Evolutionary conservation across 2,797 vertebrate genomes (phyloP).

Genomic region (Myotis pilosus): DNA sequence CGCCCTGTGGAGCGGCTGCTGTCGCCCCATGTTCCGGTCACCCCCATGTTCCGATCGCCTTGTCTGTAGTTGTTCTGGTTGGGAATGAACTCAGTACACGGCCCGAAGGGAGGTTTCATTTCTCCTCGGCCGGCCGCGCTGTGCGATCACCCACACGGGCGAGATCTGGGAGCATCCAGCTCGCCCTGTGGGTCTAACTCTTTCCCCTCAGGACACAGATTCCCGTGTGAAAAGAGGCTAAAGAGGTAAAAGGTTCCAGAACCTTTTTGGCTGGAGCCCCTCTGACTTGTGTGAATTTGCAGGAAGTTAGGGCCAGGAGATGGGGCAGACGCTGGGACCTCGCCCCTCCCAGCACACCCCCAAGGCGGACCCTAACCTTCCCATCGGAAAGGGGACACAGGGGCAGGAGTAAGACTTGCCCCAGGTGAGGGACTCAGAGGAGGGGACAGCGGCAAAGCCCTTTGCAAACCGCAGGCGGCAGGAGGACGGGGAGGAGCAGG

Average conservation of each 20-base stretch:
- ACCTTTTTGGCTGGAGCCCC: fast-evolving
- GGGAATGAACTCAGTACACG: neutral
- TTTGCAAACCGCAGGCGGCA: fast-evolving
- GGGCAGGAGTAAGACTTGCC: neutral
- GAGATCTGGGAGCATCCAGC: fast-evolving
- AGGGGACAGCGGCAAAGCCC: fast-evolving
- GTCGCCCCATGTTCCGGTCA: too few species aligned
- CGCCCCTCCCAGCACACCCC: neutral
- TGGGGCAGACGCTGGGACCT: fast-evolving
- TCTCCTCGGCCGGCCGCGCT: too few species aligned
- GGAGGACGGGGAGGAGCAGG: fast-evolving
- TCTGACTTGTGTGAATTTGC: fast-evolving
- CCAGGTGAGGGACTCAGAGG: fast-evolving
- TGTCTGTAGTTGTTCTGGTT: neutral
- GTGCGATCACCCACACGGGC: fast-evolving
- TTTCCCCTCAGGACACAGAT: fast-evolving
- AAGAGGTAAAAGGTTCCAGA: neutral
- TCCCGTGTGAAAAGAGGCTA: neutral
- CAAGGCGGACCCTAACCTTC: fast-evolving
- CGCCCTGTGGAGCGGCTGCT: too few species aligned
- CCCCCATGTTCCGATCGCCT: fast-evolving
- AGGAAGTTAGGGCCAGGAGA: fast-evolving
- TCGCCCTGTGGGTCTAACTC: fast-evolving
- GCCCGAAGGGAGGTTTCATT: neutral
- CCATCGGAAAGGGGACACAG: neutral